Base-by-base conservation (phyloP, 2,888 invertebrate genomes). In the Lomographa bimaculata region DNA sequence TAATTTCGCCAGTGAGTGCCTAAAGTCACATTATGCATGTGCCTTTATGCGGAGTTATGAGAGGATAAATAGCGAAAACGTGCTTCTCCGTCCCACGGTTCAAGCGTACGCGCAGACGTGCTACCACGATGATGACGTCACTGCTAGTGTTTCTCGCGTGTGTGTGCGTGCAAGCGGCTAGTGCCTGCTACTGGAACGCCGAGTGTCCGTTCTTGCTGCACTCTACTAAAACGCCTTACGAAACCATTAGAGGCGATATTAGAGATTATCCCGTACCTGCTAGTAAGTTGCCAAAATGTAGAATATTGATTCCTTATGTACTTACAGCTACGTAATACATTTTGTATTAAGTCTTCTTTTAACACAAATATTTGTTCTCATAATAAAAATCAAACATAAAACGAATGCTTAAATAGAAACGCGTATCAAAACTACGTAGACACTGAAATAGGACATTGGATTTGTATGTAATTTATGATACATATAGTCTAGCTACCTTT, bases 191-290 rank as follows among this genome's bases (percentile, higher is more conserved):
- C 36, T 84, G 72, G 73, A 83, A 77, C 46, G 46, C 59, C 0
- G 51, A 65, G 23, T 79, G 79, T 18, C 56, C 71, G 0, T 79
- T 71, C 28, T 51, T 51, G 2, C 29, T 78, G 46, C 81, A 68
- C 40, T 73, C 79, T 0, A 64, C 82, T 0, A 85, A 79, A 46
- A 84, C 87, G 0, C 79, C 81, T 0, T 87, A 89, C 29, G 82
- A 82, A 1, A 59, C 65, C 0, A 41, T 83, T 0, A 58, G 87
- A 29, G 85, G 87, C 0, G 86, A 86, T 32, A 69, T 85, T 7
- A 65, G 85, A 24, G 82, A 86, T 37, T 60, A 65, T 24, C 43
- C 50, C 0, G 35, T 44, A 5, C 71, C 72, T 1, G 35, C 59
- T 21, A 72, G 87, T 86, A 62, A 84, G 84, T 69, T 3, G 29